These are phyloP conservation scores for Centropus unirufus DNA, from an alignment of 2,113 vertebrate genomes.

Conservation along the genomic window DNA sequence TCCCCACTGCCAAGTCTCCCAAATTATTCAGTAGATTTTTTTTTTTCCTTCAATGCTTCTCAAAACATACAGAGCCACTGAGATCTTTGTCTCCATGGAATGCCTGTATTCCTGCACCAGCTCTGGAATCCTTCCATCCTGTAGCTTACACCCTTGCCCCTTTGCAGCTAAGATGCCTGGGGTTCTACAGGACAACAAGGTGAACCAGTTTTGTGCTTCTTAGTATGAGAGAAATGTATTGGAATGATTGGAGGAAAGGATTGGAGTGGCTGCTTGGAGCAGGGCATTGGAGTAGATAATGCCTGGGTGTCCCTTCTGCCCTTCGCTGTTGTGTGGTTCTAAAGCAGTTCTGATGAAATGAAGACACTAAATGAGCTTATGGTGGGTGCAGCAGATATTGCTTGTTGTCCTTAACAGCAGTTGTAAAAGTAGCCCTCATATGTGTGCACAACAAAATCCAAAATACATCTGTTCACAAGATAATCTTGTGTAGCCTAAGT, in stretches of 20 bases:
- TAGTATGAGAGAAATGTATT: neutral
- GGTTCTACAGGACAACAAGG: neutral
- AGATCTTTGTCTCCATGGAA: neutral
- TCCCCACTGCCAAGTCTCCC: neutral
- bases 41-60: neutral
- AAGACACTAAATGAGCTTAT: neutral
- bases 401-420: neutral
- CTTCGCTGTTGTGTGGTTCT: neutral
- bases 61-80: neutral
- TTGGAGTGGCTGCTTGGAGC: neutral
- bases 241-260: neutral
- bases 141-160: neutral
- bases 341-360: neutral
- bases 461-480: neutral
- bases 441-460: neutral
- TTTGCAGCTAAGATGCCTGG: neutral
- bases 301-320: too few relatives aligned
- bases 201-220: neutral
- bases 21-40: neutral
- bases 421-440: neutral
- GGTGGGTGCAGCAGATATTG: accelerated
- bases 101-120: neutral
- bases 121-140: neutral
- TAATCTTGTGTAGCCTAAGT: accelerated
- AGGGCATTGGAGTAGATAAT: too few relatives aligned